Conservation (phyloP, 2,888 invertebrate genomes). For the Trichopoda pennipes region DNA sequence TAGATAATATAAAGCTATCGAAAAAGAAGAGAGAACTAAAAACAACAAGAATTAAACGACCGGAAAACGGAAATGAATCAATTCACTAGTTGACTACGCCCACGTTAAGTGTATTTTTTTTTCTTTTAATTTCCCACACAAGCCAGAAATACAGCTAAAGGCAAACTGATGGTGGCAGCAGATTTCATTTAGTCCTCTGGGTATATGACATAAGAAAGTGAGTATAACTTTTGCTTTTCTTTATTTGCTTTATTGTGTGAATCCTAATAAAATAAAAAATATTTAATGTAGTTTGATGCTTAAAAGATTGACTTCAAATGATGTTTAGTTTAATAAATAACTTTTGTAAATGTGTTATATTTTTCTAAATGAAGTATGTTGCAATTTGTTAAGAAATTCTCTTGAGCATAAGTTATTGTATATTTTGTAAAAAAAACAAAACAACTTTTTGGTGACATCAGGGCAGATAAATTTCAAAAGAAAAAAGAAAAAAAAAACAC, state of each 20-base stretch:
- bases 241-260: slow-evolving; percentile 46
- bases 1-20: no score
- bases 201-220: slow-evolving; percentile 33
- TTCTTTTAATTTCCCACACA: slow-evolving; percentile 13
- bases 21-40: slow-evolving; percentile 16
- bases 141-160: neutral
- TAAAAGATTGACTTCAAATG: slow-evolving; percentile 55
- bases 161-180: slow-evolving; percentile 29
- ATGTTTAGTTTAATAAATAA: slow-evolving; percentile 19
- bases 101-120: slow-evolving; percentile 38
- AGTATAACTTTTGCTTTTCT: neutral
- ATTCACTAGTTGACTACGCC: slow-evolving; percentile 76
- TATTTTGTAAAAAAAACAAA: slow-evolving; percentile 39
- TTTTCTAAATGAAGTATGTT: slow-evolving; percentile 31
- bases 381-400: slow-evolving; percentile 59
- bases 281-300: slow-evolving; percentile 53
- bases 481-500: slow-evolving; percentile 25
- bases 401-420: slow-evolving; percentile 51
- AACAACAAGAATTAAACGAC: slow-evolving; percentile 57
- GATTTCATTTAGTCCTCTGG: slow-evolving; percentile 42
- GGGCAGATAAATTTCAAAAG: slow-evolving; percentile 1
- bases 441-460: slow-evolving; percentile 23
- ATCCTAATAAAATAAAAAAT: slow-evolving; percentile 21
- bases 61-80: slow-evolving; percentile 80
- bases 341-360: neutral